Evolutionary conservation across 37 sponge, comb jelly and placozoan genomes (phyloP), one percentile per base, ranked within the genome.

Genomic region (Crambe crambe): DNA sequence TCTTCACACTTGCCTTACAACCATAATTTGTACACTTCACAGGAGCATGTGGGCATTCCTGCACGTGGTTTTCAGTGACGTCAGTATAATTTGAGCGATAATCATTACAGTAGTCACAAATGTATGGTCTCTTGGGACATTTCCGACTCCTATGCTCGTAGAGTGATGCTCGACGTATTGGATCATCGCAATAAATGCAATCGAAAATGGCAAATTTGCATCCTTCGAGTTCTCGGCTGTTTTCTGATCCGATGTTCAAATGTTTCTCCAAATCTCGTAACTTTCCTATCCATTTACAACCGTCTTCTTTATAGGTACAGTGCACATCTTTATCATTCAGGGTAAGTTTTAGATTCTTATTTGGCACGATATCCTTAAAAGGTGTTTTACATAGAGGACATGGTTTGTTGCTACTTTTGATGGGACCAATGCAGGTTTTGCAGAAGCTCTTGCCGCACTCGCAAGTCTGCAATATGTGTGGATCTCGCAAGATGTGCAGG

Each of bases 201-300:
- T 41, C 64, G 15, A 72, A 39, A 1, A 15, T 26, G 21, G 29
- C 42, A 73, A 63, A 73, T 42, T 42, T 44, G 42, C 82, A 81
- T 3, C 43, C 64, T 17, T 60, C 40, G 10, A 71, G 64, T 20
- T 76, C 15, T 3, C 27, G 29, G 1, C 35, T 37, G 21, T 63
- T 3, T 9, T 65, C 51, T 41, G 77, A 20, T 22, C 41, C 34
- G 21, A 1, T 6, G 42, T 78, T 62, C 63, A 81, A 42, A 38
- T 81, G 82, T 8, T 56, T 32, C 10, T 81, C 73, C 21, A 62
- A 29, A 10, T 40, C 36, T 31, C 41, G 42, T n/a, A 81, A 61
- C 26, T 72, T 21, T 34, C 84, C 84, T 20, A 41, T 83, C 84
- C 84, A 83, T 26, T 37, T 12, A 75, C 84, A 83, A 12, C 51